These are phyloP conservation scores for Tenebrosternarchus preto DNA, from an alignment of 2,113 vertebrate genomes.

Conservation along the genomic window DNA sequence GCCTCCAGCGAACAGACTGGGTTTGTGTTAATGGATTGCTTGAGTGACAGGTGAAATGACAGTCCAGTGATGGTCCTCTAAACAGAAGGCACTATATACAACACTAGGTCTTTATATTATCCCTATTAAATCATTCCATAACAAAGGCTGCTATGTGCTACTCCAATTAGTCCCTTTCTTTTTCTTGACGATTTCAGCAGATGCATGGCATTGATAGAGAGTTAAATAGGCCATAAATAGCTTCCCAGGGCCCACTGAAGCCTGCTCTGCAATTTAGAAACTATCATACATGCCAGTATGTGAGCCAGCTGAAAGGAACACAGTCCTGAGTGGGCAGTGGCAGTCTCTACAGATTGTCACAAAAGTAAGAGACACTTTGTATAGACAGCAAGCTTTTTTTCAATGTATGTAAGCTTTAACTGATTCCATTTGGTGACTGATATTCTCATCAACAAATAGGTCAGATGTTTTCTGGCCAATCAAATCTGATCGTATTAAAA, in stretches of 20 bases:
- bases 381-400: constrained; percentile 10
- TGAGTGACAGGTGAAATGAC: background rate
- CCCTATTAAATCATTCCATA: too few relatives aligned
- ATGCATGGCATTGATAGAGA: constrained; percentile 28
- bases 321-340: background rate
- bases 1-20: background rate
- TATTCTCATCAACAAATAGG: background rate
- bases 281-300: background rate
- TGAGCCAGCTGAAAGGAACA: constrained; percentile 28
- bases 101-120: too few relatives aligned
- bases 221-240: constrained; percentile 36
- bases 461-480: background rate
- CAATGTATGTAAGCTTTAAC: constrained; percentile 13
- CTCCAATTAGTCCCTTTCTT: background rate
- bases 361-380: background rate
- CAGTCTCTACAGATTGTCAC: constrained; percentile 4
- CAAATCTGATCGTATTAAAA: too few relatives aligned
- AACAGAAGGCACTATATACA: background rate
- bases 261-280: constrained; percentile 25
- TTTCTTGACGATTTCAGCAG: constrained; percentile 5
- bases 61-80: too few relatives aligned
- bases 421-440: background rate
- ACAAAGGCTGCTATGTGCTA: too few relatives aligned
- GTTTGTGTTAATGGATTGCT: background rate
- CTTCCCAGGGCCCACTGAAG: constrained; percentile 3